phyloP scores from a whole-genome alignment of 2,888 invertebrate genomes.

The Leucophora obtusa region DNA sequence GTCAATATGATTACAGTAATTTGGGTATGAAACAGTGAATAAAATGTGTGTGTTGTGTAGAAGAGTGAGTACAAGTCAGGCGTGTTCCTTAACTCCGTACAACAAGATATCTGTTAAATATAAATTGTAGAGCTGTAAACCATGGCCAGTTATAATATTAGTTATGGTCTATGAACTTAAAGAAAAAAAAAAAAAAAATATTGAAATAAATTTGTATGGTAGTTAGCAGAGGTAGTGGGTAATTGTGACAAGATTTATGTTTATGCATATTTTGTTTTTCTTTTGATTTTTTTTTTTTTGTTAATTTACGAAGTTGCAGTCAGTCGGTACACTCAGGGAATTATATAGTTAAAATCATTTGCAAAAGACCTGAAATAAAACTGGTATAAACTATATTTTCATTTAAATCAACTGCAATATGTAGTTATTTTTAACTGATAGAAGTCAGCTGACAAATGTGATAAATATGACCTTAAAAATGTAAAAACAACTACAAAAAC shows the following conservation, averaged over 20 bases:
- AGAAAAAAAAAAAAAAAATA: background rate
- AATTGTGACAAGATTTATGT: constrained; percentile 62
- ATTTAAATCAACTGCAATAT: too few relatives aligned
- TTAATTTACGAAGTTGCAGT: background rate
- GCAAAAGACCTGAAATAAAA: too few relatives aligned
- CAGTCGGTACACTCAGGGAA: too few relatives aligned
- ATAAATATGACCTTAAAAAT: too few relatives aligned
- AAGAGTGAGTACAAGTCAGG: background rate
- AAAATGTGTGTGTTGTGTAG: background rate
- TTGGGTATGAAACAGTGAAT: background rate
- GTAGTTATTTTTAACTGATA: too few relatives aligned
- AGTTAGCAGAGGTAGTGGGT: constrained; percentile 12
- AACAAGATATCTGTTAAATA: background rate
- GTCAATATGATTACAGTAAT: constrained; percentile 14
- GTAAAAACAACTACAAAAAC: too few relatives aligned
- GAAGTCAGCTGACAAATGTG: too few relatives aligned
- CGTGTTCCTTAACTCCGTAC: constrained; percentile 14
- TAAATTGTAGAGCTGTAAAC: constrained; percentile 25
- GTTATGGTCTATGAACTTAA: constrained; percentile 50
- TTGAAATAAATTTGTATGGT: constrained; percentile 2
- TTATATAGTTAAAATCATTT: too few relatives aligned
- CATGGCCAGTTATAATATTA: constrained; percentile 51
- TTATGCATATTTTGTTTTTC: constrained; percentile 1
- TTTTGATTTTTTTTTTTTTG: background rate
- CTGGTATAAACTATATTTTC: too few relatives aligned